A percentile compares a stretch with the other conserved stretches of the same genome.
phyloP scores from a whole-genome alignment of 2,888 invertebrate genomes.

The Epinotia demarniana region DNA sequence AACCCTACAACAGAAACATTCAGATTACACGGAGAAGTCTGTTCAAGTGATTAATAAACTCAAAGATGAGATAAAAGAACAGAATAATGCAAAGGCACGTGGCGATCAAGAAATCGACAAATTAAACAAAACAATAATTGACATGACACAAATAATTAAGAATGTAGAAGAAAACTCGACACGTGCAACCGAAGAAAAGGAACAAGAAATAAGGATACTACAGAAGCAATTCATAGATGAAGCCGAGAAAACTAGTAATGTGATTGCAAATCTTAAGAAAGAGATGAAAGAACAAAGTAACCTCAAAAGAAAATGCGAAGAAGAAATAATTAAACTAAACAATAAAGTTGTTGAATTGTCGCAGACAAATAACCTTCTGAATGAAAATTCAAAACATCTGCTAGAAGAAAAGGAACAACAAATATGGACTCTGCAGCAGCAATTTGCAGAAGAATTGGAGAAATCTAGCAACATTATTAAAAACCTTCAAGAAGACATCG shows the following conservation, averaged over 20 bases:
- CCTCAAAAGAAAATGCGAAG: not conserved
- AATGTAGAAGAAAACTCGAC: not conserved
- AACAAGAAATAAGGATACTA: not conserved
- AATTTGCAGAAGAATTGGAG: not conserved
- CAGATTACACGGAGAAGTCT: not conserved
- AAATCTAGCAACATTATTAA: not conserved
- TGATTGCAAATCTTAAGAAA: not conserved
- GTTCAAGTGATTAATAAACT: not conserved
- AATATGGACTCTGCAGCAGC: not conserved
- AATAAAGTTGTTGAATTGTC: not conserved
- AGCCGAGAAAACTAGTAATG: not conserved
- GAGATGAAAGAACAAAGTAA: not conserved
- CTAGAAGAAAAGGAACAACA: not conserved
- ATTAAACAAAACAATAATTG: constrained; percentile 7
- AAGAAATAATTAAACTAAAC: not conserved
- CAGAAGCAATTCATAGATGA: not conserved
- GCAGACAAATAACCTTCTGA: not conserved
- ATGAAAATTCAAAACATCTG: not conserved
- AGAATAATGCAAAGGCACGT: not conserved
- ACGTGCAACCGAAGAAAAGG: not conserved
- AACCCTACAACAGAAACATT: not conserved
- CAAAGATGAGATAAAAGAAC: constrained; percentile 1
- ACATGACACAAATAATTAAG: not conserved
- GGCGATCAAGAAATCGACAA: not conserved
- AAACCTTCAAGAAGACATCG: not conserved